Conservation (phyloP, 2,797 vertebrate species). For the Eutrigla gurnardus region DNA sequence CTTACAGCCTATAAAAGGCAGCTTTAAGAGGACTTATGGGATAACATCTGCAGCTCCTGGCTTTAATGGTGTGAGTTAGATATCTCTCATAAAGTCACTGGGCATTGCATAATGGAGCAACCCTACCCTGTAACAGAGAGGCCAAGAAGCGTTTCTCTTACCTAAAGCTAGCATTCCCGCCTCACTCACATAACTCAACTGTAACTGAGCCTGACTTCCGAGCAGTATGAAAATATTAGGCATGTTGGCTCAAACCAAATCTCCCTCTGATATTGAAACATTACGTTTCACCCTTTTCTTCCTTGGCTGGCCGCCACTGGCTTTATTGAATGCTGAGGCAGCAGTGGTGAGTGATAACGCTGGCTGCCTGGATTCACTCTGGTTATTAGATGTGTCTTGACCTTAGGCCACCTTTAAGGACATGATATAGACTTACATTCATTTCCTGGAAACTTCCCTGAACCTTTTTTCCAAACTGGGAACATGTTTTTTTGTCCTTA, state of each 20-base stretch:
- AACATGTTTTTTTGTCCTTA: too few relatives aligned
- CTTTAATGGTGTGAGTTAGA: slow-evolving; percentile 21
- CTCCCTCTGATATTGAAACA: slow-evolving; percentile 39
- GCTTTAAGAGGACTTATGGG: slow-evolving; percentile 36
- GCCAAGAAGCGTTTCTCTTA: neutral
- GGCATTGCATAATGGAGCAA: slow-evolving; percentile 25
- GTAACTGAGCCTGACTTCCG: slow-evolving; percentile 10
- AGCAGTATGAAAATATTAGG: slow-evolving; percentile 38
- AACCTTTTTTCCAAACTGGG: too few relatives aligned
- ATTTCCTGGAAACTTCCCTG: too few relatives aligned
- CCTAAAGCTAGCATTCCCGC: slow-evolving; percentile 10
- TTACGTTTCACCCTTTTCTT: slow-evolving; percentile 23
- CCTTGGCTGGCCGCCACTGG: slow-evolving; percentile 23
- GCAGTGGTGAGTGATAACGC: neutral
- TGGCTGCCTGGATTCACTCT: neutral
- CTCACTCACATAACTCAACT: slow-evolving; percentile 7
- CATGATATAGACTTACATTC: neutral
- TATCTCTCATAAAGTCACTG: slow-evolving; percentile 6
- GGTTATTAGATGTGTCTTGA: too few relatives aligned
- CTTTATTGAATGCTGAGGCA: slow-evolving; percentile 41
- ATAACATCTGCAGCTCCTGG: slow-evolving; percentile 23
- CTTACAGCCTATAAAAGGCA: neutral
- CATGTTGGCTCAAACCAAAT: slow-evolving; percentile 2
- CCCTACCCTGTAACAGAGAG: slow-evolving; percentile 7
- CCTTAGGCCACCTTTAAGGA: neutral